Base-by-base conservation (phyloP, 2,113 vertebrate species). In the Tor tambroides region DNA sequence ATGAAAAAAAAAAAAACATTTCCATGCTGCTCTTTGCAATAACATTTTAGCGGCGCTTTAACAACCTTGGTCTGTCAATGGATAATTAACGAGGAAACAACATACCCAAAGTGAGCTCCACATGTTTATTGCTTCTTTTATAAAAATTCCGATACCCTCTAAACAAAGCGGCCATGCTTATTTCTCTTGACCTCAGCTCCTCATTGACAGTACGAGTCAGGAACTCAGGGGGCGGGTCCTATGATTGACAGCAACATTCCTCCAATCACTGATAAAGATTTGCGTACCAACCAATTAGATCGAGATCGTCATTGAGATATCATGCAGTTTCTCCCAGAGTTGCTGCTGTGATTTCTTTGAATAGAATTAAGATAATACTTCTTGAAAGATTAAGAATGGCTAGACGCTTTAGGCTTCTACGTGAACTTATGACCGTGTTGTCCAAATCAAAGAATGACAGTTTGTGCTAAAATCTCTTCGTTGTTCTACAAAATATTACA, bases 141-240 rank as follows among this genome's bases (percentile, higher is more conserved):
- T 91, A 89, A 14, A 95, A 79, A 85, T 75, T 94, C 87, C 90
- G 91, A 90, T 91, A 92, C 35, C 92, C 92, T 91, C 93, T 93
- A 23, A 96, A 65, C 77, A 95, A 89, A 74, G 94, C 94, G 72
- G 94, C 95, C 95, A 96, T 96, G 89, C 93, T 96, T 94, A 87
- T 92, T 92, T 84, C 90, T 89, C 88, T 89, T 92, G 91, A 93
- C 92, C 92, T 91, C 91, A 86, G 86, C 76, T 43, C 5, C 87
- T 38, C 81, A 41, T 6, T 90, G 87, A 93, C 92, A 92, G 92
- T 88, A 85, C 91, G 90, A 88, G 56, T 49, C 89, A 89, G 90
- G 87, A 91, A 92, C 86, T 88, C 15, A 28, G 56, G 41, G 69
- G 1, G 78, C 71, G 54, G 8, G 6, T 21, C 8, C 14, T 30